Conservation (phyloP, 2,113 vertebrate species). For the Abramis brama region DNA sequence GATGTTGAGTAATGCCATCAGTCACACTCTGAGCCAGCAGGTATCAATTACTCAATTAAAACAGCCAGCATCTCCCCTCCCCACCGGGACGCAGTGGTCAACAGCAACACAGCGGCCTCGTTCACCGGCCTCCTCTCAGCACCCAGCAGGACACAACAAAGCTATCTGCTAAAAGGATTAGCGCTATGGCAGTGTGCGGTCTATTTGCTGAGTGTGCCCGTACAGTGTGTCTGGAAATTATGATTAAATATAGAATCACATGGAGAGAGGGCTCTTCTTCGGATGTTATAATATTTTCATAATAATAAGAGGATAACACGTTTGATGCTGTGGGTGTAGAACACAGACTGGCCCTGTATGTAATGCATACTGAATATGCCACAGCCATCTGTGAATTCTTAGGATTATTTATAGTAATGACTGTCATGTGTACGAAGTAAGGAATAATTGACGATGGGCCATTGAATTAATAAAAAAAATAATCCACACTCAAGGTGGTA, state of each 20-base stretch:
- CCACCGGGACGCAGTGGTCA: conserved; percentile 23
- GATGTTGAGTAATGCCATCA: conserved; percentile 32
- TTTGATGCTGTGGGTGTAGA: conserved; percentile 7
- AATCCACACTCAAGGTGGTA: too few relatives aligned
- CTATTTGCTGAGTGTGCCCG: conserved; percentile 19
- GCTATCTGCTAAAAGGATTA: conserved; percentile 52
- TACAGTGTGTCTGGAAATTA: conserved; percentile 31
- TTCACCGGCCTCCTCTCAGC: neutral
- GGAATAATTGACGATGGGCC: too few relatives aligned
- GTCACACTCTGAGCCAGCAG: conserved; percentile 29
- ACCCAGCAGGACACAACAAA: conserved; percentile 32
- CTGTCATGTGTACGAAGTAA: neutral
- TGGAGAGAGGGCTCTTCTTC: neutral
- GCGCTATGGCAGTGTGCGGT: neutral
- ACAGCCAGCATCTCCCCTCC: conserved; percentile 8
- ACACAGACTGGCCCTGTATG: neutral
- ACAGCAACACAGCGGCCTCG: neutral
- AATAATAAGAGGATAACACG: neutral
- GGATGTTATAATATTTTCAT: conserved; percentile 9
- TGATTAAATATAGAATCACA: conserved; percentile 14
- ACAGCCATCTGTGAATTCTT: neutral
- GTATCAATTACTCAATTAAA: conserved; percentile 52
- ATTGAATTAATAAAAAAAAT: too few relatives aligned
- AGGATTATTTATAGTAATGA: neutral
- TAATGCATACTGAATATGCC: neutral